Evolutionary conservation across 2,113 vertebrate species (phyloP), one percentile per base, ranked within the genome.

Genomic region (Amphiprion ocellaris): DNA sequence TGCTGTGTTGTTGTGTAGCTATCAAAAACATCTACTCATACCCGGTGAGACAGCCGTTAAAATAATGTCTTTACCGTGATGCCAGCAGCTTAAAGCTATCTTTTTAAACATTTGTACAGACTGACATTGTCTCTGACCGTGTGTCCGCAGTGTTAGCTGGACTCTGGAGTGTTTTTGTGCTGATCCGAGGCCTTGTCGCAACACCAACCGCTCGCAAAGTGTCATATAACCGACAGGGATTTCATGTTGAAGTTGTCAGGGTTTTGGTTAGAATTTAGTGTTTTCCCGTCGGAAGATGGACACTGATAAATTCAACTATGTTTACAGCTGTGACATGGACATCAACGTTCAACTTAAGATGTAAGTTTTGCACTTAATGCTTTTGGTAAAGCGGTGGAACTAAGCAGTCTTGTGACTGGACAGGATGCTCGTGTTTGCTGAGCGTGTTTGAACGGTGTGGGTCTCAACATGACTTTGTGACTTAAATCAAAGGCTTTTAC

Each of bases 281-380:
- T 82, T 87, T 77, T n/a, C 61, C 66, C 39, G 74, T 71, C 74
- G 85, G 85, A 93, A 88, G 83, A 95, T 95, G 82, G 97, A 99
- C 75, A 94, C 96, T 0, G 97, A 99, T 86, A 97, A 96, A 84
- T 98, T 99, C 81, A 95, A 94, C 82, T 99, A 98, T 84, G 96
- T 97, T 21, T 98, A 98, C 76, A 99, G 98, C 78, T 99, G 98
- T 72, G 98, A 99, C 68, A 19, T 99, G 94, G 97, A 99, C 85
- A 97, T 99, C 89, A 99, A 98, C 73, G 97, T 99, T 74, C 97
- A 98, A 88, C 95, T 99, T 37, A 99, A 99, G 88, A 99, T 99
- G 98, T 99, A 77, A 98, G 97, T 95, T 69, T 68, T 39, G 55
- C 4, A 1, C 56, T 79, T 21, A 6, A 23, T 8, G 26, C 6